These are phyloP conservation scores for Microdon myrmicae DNA, from an alignment of 2,888 invertebrate species.

Conservation along the genomic window DNA sequence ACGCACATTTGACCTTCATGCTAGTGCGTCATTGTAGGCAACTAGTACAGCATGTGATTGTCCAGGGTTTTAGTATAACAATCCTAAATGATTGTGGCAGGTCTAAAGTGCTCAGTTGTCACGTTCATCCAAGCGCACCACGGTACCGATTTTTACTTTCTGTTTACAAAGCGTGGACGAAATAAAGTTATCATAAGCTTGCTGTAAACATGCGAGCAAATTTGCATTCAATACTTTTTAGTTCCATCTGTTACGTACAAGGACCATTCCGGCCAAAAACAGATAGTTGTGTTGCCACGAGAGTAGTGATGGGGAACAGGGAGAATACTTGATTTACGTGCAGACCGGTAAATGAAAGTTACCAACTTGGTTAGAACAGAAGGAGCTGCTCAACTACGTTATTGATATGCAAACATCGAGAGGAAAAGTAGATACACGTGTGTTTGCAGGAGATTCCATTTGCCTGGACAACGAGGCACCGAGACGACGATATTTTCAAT, in stretches of 20 bases:
- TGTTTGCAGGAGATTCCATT: too few species aligned
- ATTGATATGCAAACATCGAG: too few species aligned
- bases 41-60: slow-evolving; percentile 34
- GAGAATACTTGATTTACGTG: too few species aligned
- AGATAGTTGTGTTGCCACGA: too few species aligned
- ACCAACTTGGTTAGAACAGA: too few species aligned
- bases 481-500: too few species aligned
- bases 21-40: slow-evolving; percentile 11
- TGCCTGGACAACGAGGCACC: too few species aligned
- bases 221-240: slow-evolving; percentile 3
- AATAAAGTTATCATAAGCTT: slow-evolving; percentile 13
- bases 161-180: slow-evolving; percentile 27
- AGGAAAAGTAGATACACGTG: too few species aligned
- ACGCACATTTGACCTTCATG: slow-evolving; percentile 29
- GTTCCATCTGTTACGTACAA: neutral
- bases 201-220: slow-evolving; percentile 30
- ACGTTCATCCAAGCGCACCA: slow-evolving; percentile 41
- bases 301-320: too few species aligned
- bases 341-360: too few species aligned
- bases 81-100: slow-evolving; percentile 32
- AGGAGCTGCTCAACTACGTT: too few species aligned
- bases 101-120: slow-evolving; percentile 38
- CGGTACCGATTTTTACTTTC: slow-evolving; percentile 11
- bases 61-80: slow-evolving; percentile 41
- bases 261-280: too few species aligned